Base-by-base conservation (phyloP, 2,888 invertebrate species). In the Frankliniella fusca region DNA sequence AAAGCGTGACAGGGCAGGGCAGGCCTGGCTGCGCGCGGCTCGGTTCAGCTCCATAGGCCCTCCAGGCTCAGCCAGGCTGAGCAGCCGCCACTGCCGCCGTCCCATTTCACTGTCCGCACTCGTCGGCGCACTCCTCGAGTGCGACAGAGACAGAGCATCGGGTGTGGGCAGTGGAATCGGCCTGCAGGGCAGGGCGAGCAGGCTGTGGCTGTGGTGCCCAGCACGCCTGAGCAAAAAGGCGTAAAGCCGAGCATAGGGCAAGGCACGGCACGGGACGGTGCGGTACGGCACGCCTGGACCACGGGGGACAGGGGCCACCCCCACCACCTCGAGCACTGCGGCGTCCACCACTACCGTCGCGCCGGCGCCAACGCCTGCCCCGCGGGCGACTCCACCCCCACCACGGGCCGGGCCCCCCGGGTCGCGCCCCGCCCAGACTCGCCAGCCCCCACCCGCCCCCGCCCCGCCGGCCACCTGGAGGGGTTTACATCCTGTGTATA, bases 401-500 rank as follows among this genome's bases (percentile, higher is more conserved):
- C 61, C 18, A 18, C 61, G n/a, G 61, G 20, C 15, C 54, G 12
- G n/a, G n/a, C n/a, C n/a, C 15, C 54, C 7, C 23, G 23, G 27
- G 23, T 12, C 27, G n/a, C 70, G 23, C 9, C 23, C 61, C 7
- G 61, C 11, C 20, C 10, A n/a, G 18, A 11, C 61, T 18, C 7
- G 15, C 11, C 20, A 18, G 15, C 61, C 61, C 61, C 61, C 61
- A 61, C 61, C n/a, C 54, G 12, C 15, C 54, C 70, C 23, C 27
- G n/a, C 70, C 70, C 9, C 23, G 27, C 70, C 23, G 10, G 70
- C 23, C 70, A 27, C 27, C 70, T 23, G 70, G 70, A 76, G 70
- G 70, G 70, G 70, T 23, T 10, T 27, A 76, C 70, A 76, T 76
- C 70, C 70, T 76, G 70, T 76, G 70, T 76, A 76, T 76, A 76